Evolutionary conservation across 1,140 invertebrate genomes (phyloP).

Genomic region (Bombus pyrosoma): DNA sequence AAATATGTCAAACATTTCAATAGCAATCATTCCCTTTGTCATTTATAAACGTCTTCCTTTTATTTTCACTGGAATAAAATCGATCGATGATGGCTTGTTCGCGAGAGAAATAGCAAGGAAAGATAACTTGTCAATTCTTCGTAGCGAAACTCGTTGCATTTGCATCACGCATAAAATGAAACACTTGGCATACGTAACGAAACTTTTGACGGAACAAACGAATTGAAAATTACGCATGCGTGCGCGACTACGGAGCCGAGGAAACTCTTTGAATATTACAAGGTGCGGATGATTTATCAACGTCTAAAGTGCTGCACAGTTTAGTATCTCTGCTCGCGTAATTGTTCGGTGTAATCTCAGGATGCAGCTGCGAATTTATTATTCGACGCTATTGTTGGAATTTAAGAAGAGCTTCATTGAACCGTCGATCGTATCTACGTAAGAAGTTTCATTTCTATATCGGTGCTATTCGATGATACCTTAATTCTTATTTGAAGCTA

Average conservation of each 20-base stretch:
- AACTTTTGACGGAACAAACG: slow-evolving; percentile 19
- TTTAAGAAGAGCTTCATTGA: background rate
- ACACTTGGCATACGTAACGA: background rate
- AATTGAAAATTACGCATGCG: slow-evolving; percentile 15
- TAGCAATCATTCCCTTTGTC: too few species aligned
- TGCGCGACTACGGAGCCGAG: background rate
- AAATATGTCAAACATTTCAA: too few species aligned
- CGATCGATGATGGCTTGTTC: background rate
- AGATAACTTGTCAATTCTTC: too few species aligned
- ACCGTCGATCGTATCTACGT: background rate
- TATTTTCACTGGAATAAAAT: background rate
- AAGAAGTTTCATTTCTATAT: background rate
- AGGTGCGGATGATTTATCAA: slow-evolving; percentile 40
- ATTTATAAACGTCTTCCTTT: background rate
- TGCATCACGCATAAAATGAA: background rate
- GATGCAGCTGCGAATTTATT: background rate
- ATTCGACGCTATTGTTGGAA: background rate
- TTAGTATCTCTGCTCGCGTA: background rate
- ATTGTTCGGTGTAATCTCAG: background rate
- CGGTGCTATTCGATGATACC: too few species aligned
- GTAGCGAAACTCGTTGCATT: background rate
- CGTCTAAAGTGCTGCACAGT: slow-evolving; percentile 10
- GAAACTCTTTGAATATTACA: slow-evolving; percentile 7
- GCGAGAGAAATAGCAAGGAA: background rate
- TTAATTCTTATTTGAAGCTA: background rate